Conservation (phyloP, 2,797 vertebrate species). For the Saguinus oedipus region DNA sequence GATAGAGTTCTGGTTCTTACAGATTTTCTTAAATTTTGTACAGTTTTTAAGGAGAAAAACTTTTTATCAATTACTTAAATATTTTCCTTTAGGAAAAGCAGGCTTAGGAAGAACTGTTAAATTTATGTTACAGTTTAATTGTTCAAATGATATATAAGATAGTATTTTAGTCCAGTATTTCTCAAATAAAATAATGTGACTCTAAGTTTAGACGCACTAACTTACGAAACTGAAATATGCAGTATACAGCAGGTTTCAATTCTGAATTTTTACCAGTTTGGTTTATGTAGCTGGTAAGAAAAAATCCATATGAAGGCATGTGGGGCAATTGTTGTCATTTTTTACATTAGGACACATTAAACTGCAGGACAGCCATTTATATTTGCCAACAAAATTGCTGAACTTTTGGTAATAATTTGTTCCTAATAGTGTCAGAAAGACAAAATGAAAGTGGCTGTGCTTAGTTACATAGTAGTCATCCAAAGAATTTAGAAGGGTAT, state of each 20-base stretch:
- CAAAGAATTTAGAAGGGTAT: neutral
- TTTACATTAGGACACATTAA: neutral
- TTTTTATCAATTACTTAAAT: slow-evolving; percentile 15
- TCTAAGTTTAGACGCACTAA: neutral
- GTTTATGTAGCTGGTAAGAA: slow-evolving; percentile 1
- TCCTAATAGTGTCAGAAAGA: neutral
- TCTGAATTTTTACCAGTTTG: neutral
- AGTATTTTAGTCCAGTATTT: neutral
- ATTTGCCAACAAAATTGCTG: slow-evolving; percentile 12
- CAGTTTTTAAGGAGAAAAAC: neutral
- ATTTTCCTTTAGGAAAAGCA: neutral
- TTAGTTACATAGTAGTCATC: neutral
- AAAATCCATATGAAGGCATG: neutral
- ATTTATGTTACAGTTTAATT: slow-evolving; percentile 31
- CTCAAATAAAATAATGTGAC: neutral
- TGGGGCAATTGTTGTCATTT: neutral
- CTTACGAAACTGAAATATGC: neutral
- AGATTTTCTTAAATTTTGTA: neutral
- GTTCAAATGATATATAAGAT: neutral
- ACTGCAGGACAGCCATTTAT: neutral
- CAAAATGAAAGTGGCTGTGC: neutral
- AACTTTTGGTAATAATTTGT: slow-evolving; percentile 4
- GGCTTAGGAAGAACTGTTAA: neutral
- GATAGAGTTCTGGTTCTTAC: neutral
- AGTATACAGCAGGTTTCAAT: neutral